Conservation (phyloP, 2,888 invertebrate genomes). For the Himalopsyche japonica region DNA sequence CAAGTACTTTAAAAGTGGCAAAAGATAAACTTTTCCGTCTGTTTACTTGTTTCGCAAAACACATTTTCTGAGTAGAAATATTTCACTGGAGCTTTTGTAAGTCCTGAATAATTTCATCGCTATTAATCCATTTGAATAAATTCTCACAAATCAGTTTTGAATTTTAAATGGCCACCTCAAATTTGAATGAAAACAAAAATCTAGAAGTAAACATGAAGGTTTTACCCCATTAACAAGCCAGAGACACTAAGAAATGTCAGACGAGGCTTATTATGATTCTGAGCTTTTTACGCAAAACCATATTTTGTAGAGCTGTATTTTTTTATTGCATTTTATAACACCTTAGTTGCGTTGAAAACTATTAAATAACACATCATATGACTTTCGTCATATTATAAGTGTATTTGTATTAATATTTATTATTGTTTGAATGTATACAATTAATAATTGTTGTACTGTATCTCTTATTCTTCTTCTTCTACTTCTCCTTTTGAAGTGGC, state of each 20-base stretch:
- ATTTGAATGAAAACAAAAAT: background rate
- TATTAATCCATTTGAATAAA: constrained; percentile 1
- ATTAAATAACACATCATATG: too few species aligned
- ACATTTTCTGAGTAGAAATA: background rate
- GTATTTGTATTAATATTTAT: too few species aligned
- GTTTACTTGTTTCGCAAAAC: background rate
- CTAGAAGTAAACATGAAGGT: background rate
- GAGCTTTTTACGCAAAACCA: background rate
- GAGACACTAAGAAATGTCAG: background rate
- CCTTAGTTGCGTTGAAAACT: too few species aligned
- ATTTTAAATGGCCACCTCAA: background rate
- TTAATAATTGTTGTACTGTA: too few species aligned
- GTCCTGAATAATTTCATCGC: background rate
- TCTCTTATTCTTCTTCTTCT: too few species aligned
- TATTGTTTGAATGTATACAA: too few species aligned
- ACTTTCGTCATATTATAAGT: too few species aligned
- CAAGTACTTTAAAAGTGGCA: background rate
- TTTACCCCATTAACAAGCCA: constrained; percentile 1
- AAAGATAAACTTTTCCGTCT: background rate
- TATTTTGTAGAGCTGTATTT: background rate
- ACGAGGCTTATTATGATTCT: background rate
- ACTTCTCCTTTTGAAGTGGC: too few species aligned
- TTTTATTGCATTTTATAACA: too few species aligned
- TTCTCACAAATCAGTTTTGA: background rate
- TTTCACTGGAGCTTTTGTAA: background rate